phyloP scores from a whole-genome alignment of 2,888 invertebrate genomes.

The Agriopis leucophaearia region DNA sequence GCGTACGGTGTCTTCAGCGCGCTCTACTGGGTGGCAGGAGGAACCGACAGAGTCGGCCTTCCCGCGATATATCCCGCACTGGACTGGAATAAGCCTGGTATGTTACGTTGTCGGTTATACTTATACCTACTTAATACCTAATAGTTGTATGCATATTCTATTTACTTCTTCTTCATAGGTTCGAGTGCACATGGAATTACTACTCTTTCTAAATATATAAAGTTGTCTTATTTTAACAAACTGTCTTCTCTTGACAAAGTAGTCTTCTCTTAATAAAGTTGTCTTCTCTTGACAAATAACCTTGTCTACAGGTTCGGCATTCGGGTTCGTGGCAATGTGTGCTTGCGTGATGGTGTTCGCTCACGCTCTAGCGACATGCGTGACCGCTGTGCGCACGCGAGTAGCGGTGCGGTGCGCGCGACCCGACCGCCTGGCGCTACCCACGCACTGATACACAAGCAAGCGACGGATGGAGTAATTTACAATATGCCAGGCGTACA shows the following conservation, averaged over 20 bases:
- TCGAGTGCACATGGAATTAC: too few species aligned
- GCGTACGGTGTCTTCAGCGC: slow-evolving; percentile 82
- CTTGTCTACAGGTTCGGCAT: slow-evolving; percentile 65
- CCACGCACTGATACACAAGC: slow-evolving; percentile 64
- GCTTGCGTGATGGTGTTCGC: slow-evolving; percentile 75
- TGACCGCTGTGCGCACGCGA: slow-evolving; percentile 60
- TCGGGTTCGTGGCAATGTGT: slow-evolving; percentile 78
- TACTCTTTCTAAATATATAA: neutral
- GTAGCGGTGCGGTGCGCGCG: slow-evolving; percentile 61
- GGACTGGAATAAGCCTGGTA: slow-evolving; percentile 90
- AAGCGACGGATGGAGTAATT: slow-evolving; percentile 30
- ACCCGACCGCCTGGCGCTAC: slow-evolving; percentile 66
- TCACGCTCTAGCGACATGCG: slow-evolving; percentile 70
- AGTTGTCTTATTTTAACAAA: too few species aligned
- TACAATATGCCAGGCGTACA: neutral
- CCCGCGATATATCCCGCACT: slow-evolving; percentile 91
- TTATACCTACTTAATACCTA: neutral
- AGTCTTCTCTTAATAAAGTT: neutral
- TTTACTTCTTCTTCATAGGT: neutral
- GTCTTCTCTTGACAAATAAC: neutral
- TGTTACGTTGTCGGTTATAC: slow-evolving; percentile 17
- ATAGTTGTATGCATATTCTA: neutral
- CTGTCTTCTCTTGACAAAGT: neutral
- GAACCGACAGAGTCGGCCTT: slow-evolving; percentile 83
- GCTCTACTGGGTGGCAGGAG: slow-evolving; percentile 80